phyloP scores from a whole-genome alignment of 1,140 invertebrate genomes.

The Drosophila grimshawi region DNA sequence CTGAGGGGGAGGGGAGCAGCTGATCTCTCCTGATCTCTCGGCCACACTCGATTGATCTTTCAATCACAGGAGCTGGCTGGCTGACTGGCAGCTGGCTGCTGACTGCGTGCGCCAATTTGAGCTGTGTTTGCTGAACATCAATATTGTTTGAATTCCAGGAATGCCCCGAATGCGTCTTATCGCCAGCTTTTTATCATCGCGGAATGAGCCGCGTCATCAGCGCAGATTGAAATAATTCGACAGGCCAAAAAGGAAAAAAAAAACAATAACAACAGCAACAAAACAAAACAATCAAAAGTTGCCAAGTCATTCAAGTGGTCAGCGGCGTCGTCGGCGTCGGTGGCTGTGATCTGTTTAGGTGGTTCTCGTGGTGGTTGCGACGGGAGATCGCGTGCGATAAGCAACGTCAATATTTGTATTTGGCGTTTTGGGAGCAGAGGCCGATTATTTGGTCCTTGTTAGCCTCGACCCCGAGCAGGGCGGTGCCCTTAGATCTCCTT shows the following conservation, averaged over 20 bases:
- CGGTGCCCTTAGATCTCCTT: slow-evolving; percentile 28
- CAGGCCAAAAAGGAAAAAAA: background rate
- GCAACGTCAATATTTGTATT: slow-evolving; percentile 82
- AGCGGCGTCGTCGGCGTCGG: slow-evolving; percentile 36
- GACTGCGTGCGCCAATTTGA: slow-evolving; percentile 67
- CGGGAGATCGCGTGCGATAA: slow-evolving; percentile 78
- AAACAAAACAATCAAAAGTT: slow-evolving; percentile 13
- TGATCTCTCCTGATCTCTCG: slow-evolving; percentile 38
- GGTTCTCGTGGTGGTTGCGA: slow-evolving; percentile 23
- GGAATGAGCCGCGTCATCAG: slow-evolving; percentile 74
- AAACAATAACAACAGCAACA: background rate
- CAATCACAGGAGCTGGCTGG: slow-evolving; percentile 51
- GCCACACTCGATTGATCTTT: slow-evolving; percentile 67
- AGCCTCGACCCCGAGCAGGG: slow-evolving; percentile 23
- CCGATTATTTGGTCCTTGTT: slow-evolving; percentile 65
- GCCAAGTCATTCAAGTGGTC: slow-evolving; percentile 73
- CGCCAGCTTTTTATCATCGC: slow-evolving; percentile 72
- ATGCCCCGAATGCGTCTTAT: slow-evolving; percentile 57
- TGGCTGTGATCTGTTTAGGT: slow-evolving; percentile 44
- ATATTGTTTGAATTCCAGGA: slow-evolving; percentile 65
- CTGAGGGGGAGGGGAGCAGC: slow-evolving; percentile 43
- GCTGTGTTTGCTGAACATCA: slow-evolving; percentile 35
- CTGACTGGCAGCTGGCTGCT: slow-evolving; percentile 42
- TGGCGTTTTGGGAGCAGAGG: slow-evolving; percentile 50
- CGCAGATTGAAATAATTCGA: slow-evolving; percentile 78